These are phyloP conservation scores for Melanotaenia duboulayi DNA, from an alignment of 2,113 vertebrate species.

Conservation along the genomic window DNA sequence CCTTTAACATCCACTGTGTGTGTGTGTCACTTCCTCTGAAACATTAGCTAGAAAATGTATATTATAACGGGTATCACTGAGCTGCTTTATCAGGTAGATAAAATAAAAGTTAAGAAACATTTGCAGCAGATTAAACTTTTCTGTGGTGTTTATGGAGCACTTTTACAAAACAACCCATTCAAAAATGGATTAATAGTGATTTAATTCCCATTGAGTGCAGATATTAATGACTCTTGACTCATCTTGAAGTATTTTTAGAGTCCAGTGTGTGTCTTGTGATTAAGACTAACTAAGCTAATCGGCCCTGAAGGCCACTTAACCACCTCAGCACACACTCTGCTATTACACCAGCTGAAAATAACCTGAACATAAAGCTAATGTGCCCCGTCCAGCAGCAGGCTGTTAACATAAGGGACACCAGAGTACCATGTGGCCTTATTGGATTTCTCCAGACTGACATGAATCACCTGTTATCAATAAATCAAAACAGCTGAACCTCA, in stretches of 20 bases:
- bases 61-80: conserved; percentile 24
- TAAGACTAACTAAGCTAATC: conserved; percentile 51
- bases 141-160: neutral
- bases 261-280: conserved; percentile 29
- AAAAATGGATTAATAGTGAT: neutral
- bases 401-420: neutral
- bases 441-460: neutral
- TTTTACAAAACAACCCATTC: neutral
- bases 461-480: neutral
- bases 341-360: conserved; percentile 53
- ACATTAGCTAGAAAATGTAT: conserved; percentile 1
- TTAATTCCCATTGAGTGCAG: neutral
- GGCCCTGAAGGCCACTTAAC: conserved; percentile 43
- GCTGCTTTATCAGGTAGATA: conserved; percentile 33
- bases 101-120: conserved; percentile 21
- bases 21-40: conserved; percentile 34
- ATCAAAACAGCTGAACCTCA: conserved; percentile 2
- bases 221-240: conserved; percentile 32
- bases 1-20: conserved; percentile 16
- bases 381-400: conserved; percentile 8
- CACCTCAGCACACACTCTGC: neutral
- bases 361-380: conserved; percentile 15
- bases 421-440: no score
- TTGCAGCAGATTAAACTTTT: conserved; percentile 9
- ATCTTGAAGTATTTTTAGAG: conserved; percentile 24